phyloP scores from a whole-genome alignment of 2,113 vertebrate genomes.

The Nycticebus coucang region DNA sequence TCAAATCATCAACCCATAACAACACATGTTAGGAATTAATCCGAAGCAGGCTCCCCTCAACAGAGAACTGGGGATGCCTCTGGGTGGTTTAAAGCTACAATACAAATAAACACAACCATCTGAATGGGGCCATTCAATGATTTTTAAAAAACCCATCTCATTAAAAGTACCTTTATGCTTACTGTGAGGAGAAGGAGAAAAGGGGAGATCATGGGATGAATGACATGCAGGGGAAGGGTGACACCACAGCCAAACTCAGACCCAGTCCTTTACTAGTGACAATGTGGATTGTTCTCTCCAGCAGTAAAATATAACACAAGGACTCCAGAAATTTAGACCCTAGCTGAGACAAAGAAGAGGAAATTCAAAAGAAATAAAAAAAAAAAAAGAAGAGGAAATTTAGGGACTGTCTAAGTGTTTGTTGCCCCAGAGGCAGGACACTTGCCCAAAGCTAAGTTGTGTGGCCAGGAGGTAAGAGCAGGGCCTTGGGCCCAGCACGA shows the following conservation, averaged over 20 bases:
- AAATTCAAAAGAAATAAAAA: too few species aligned
- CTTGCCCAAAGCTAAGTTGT: neutral
- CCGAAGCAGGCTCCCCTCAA: neutral
- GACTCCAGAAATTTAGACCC: neutral
- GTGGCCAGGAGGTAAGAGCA: neutral
- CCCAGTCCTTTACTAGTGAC: neutral
- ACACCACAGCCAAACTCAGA: neutral
- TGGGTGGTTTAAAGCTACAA: neutral
- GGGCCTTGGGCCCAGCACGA: neutral
- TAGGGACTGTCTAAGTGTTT: neutral
- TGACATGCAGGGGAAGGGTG: rapidly evolving
- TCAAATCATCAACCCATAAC: neutral
- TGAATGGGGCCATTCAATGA: neutral
- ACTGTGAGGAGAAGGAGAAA: neutral
- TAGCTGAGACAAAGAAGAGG: neutral
- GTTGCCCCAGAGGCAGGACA: neutral
- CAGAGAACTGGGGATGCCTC: neutral
- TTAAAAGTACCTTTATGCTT: neutral
- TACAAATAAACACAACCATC: neutral
- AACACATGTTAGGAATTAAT: neutral
- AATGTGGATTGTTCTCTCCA: neutral
- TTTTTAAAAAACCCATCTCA: neutral
- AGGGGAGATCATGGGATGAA: neutral
- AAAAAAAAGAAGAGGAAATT: neutral
- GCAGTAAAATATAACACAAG: neutral